Percentiles rank a stretch among this genome's conserved stretches.
phyloP scores from a whole-genome alignment of 2,888 invertebrate genomes.

The Homarus gammarus region DNA sequence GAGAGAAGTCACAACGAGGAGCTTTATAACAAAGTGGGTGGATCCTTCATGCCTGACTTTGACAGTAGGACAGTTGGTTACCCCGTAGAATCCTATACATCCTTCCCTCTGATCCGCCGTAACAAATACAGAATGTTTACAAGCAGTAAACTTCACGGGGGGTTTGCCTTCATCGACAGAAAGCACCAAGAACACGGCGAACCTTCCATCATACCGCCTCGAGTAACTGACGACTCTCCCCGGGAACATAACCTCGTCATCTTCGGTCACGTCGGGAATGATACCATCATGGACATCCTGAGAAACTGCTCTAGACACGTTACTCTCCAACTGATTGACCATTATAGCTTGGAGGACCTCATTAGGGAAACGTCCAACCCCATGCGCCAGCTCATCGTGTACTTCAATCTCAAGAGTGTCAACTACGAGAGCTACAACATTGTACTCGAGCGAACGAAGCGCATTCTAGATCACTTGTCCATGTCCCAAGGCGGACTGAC shows the following conservation, averaged over 20 bases:
- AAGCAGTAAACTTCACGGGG: slow-evolving; percentile 53
- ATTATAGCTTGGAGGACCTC: slow-evolving; percentile 61
- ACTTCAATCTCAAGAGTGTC: slow-evolving; percentile 64
- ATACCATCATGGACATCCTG: slow-evolving; percentile 53
- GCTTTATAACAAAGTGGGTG: slow-evolving; percentile 53
- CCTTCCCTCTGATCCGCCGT: slow-evolving; percentile 11
- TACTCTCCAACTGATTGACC: slow-evolving; percentile 61
- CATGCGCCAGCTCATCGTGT: slow-evolving; percentile 66
- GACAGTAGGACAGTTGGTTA: not conserved
- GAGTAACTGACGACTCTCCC: not conserved
- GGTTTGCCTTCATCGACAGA: slow-evolving; percentile 39
- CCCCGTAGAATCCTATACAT: not conserved
- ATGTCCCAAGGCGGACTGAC: slow-evolving; percentile 59
- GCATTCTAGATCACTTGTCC: slow-evolving; percentile 65
- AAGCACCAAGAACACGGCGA: not conserved
- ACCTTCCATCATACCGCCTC: not conserved
- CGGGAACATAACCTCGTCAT: slow-evolving; percentile 63
- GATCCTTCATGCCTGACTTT: slow-evolving; percentile 33
- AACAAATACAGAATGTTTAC: slow-evolving; percentile 36
- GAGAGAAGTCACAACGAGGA: slow-evolving; percentile 60
- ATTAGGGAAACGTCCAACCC: slow-evolving; percentile 47
- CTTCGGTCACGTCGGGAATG: slow-evolving; percentile 58
- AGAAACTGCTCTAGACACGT: slow-evolving; percentile 57
- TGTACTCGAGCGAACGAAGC: slow-evolving; percentile 60
- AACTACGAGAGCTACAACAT: slow-evolving; percentile 65